A percentile compares a stretch with the other conserved stretches of the same genome.
phyloP scores from a whole-genome alignment of 2,888 invertebrate species.

The Alentia gelatinosa region DNA sequence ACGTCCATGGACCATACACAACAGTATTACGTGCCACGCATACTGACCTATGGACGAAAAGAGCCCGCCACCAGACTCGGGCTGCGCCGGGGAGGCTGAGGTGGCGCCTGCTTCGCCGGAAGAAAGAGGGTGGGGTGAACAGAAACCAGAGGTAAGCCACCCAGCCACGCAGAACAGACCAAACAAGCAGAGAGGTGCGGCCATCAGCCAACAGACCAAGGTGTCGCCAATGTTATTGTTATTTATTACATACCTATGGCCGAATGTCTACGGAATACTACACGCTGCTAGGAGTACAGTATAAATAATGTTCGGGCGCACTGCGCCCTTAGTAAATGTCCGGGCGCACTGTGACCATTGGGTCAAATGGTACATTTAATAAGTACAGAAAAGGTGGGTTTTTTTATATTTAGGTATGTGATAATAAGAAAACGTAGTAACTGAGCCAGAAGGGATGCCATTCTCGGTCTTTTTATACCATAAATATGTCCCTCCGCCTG shows the following conservation, averaged over 20 bases:
- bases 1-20: not conserved
- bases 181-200: not conserved
- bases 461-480: no score
- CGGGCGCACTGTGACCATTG: not conserved
- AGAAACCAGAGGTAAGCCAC: not conserved
- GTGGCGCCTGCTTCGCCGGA: not conserved
- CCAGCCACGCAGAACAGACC: not conserved
- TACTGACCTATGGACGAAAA: slow-evolving; percentile 43
- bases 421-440: no score
- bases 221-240: not conserved
- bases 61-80: not conserved
- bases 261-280: not conserved
- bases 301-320: not conserved
- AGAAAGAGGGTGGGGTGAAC: not conserved
- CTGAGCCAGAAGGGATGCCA: no score
- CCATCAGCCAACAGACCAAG: not conserved
- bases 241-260: not conserved
- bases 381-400: no score
- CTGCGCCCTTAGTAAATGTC: not conserved
- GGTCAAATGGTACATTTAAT: not conserved
- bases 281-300: no score
- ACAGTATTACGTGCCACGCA: not conserved
- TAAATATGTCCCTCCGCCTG: no score
- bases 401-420: no score
- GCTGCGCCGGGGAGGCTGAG: not conserved